Conservation (phyloP, 2,888 invertebrate species). For the Dasypogon diadema region DNA sequence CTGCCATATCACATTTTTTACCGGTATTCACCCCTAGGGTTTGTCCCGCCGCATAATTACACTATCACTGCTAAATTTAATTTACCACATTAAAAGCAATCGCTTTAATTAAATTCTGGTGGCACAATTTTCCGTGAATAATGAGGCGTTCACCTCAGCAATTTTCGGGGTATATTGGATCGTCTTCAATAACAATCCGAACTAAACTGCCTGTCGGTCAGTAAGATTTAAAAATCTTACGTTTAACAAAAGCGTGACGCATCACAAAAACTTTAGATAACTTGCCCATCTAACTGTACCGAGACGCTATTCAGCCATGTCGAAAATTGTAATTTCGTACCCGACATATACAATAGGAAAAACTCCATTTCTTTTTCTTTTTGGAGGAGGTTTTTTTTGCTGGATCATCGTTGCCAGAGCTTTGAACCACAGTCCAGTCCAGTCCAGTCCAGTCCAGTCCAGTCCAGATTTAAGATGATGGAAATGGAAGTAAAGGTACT, state of each 20-base stretch:
- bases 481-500: too few relatives aligned
- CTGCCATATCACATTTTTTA: too few relatives aligned
- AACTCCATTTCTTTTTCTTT: not conserved
- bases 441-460: too few relatives aligned
- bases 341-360: not conserved
- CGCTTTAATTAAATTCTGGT: conserved; percentile 13
- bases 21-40: too few relatives aligned
- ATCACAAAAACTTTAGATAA: conserved; percentile 15
- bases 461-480: too few relatives aligned
- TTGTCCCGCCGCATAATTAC: too few relatives aligned
- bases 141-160: conserved; percentile 31
- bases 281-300: conserved; percentile 31
- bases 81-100: conserved; percentile 5
- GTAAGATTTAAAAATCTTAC: too few relatives aligned
- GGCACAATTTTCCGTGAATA: conserved; percentile 28
- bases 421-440: too few relatives aligned
- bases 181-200: too few relatives aligned
- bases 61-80: conserved; percentile 18
- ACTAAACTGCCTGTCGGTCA: too few relatives aligned
- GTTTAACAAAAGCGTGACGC: conserved; percentile 3
- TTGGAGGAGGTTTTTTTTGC: conserved; percentile 1
- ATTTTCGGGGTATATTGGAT: conserved; percentile 14
- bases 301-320: conserved; percentile 25
- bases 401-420: conserved; percentile 30
- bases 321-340: conserved; percentile 37